Evolutionary conservation across 2,888 invertebrate genomes (phyloP).

Genomic region (Scrobipalpa costella): DNA sequence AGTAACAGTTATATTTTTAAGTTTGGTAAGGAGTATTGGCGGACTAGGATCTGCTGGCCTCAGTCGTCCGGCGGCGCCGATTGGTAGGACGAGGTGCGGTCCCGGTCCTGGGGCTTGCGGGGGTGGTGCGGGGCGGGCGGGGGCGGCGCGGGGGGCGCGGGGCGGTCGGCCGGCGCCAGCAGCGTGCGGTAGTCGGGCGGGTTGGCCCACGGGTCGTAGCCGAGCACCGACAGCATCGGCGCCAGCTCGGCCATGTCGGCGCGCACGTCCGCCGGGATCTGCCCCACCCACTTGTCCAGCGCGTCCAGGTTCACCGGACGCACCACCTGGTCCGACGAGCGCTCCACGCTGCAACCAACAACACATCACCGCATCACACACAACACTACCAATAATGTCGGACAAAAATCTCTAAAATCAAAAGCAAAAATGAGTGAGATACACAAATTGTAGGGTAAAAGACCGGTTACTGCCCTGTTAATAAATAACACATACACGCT

Average conservation of each 20-base stretch:
- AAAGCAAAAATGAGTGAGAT: neutral
- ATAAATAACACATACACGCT: no score
- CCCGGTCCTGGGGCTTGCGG: conserved; percentile 34
- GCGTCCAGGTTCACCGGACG: conserved; percentile 99
- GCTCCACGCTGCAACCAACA: conserved; percentile 94
- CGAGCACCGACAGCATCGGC: conserved; percentile 94
- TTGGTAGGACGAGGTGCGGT: conserved; percentile 30
- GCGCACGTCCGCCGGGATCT: conserved; percentile 94
- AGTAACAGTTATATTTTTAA: neutral
- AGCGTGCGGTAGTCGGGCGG: conserved; percentile 94
- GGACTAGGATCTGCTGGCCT: conserved; percentile 37
- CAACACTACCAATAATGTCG: neutral
- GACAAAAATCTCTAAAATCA: neutral
- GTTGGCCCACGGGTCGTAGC: conserved; percentile 98
- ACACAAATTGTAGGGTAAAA: no score
- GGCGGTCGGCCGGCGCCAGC: conserved; percentile 38
- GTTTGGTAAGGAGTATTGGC: neutral
- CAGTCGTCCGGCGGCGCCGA: conserved; percentile 25
- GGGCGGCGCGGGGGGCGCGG: conserved; percentile 37
- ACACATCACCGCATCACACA: no score
- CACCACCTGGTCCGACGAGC: conserved; percentile 99
- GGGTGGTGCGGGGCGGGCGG: conserved; percentile 38
- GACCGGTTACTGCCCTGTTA: no score
- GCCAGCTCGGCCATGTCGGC: conserved; percentile 95
- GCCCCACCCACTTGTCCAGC: conserved; percentile 94